Percentiles rank a stretch among this genome's conserved stretches.
These are phyloP conservation scores for Bellardia bayeri DNA, from an alignment of 2,888 invertebrate genomes.

Conservation along the genomic window DNA sequence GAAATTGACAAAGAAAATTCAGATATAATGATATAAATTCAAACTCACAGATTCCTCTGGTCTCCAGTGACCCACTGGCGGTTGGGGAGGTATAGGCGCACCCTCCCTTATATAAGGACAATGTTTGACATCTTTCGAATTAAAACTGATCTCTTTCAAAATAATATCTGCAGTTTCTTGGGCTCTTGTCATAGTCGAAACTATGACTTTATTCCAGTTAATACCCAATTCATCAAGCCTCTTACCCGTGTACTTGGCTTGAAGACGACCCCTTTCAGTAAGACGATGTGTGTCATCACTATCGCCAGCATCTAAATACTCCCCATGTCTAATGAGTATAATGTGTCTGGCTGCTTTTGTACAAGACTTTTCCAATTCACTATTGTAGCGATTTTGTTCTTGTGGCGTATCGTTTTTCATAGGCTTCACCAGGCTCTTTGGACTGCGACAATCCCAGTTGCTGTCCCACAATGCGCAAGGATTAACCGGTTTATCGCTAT, in stretches of 20 bases:
- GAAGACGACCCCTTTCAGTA: slow-evolving; percentile 92
- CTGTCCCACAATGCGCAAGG: slow-evolving; percentile 90
- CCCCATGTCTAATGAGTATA: slow-evolving; percentile 96
- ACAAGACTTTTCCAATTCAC: slow-evolving; percentile 87
- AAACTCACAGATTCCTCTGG: slow-evolving; percentile 90
- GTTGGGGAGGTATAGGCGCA: slow-evolving; percentile 97
- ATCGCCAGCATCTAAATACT: slow-evolving; percentile 91
- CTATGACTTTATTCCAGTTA: slow-evolving; percentile 91
- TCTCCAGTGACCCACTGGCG: slow-evolving; percentile 94
- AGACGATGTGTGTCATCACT: slow-evolving; percentile 90
- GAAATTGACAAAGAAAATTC: neutral
- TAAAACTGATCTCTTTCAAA: slow-evolving; percentile 87
- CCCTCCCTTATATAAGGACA: slow-evolving; percentile 95
- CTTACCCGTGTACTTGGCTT: slow-evolving; percentile 94
- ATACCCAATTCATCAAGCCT: slow-evolving; percentile 91
- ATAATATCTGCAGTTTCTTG: slow-evolving; percentile 96
- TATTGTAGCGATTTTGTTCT: slow-evolving; percentile 89
- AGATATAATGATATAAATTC: neutral
- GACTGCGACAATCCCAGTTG: slow-evolving; percentile 96
- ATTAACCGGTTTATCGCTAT: slow-evolving; percentile 79
- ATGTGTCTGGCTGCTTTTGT: slow-evolving; percentile 89
- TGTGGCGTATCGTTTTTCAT: slow-evolving; percentile 84
- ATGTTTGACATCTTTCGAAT: slow-evolving; percentile 86
- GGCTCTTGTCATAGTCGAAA: slow-evolving; percentile 97
- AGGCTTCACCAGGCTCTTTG: slow-evolving; percentile 89